Conservation (phyloP, 2,888 invertebrate genomes). For the Yponomeuta evonymella region DNA sequence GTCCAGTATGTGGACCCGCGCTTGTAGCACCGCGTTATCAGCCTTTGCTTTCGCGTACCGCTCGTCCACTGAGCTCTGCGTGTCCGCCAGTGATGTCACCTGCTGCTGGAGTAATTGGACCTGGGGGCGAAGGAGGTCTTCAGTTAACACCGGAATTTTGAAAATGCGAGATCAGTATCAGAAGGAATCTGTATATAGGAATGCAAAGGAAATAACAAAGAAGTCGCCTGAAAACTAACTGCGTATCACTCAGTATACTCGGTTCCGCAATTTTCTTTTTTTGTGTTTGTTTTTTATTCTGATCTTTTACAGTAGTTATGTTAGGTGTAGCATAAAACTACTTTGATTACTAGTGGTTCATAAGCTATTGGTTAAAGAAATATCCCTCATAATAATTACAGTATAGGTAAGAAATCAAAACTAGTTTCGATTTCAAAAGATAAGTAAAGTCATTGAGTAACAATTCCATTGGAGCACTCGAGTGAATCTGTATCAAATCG, state of each 20-base stretch:
- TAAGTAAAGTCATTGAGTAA: conserved; percentile 20
- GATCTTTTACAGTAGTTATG: too few relatives aligned
- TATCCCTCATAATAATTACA: too few relatives aligned
- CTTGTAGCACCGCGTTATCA: conserved; percentile 93
- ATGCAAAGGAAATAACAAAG: too few relatives aligned
- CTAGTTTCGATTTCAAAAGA: conserved; percentile 14
- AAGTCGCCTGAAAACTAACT: too few relatives aligned
- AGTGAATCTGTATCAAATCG: conserved; percentile 27
- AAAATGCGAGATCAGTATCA: neutral
- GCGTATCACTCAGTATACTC: too few relatives aligned
- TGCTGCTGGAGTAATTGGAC: conserved; percentile 95
- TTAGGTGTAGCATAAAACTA: too few relatives aligned
- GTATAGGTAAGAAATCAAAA: neutral
- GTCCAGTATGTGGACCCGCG: conserved; percentile 93
- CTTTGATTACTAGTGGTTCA: too few relatives aligned
- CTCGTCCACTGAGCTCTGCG: conserved; percentile 90
- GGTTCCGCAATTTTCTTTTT: too few relatives aligned
- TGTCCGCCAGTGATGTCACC: conserved; percentile 91
- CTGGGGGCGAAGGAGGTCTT: conserved; percentile 64
- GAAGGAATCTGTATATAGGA: too few relatives aligned
- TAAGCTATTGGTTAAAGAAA: too few relatives aligned
- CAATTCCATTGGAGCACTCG: conserved; percentile 22
- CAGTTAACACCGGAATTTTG: neutral
- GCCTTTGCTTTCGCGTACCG: conserved; percentile 92
- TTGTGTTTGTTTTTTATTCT: too few relatives aligned